Base-by-base conservation (phyloP, 2,888 invertebrate species). In the Tetragnatha montana region DNA sequence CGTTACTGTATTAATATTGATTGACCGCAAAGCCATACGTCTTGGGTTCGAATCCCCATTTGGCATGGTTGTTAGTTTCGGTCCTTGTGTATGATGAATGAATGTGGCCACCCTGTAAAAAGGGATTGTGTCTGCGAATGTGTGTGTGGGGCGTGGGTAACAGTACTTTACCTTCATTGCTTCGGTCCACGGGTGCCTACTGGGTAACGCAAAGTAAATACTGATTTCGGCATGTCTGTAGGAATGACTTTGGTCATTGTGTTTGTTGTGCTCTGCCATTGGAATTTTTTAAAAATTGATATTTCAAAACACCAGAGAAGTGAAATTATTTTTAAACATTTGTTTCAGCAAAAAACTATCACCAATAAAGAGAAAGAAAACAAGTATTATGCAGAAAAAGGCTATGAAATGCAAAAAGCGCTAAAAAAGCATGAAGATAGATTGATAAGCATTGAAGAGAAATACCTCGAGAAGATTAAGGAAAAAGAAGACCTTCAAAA, bases 401-500 rank as follows among this genome's bases (percentile, higher is more conserved):
- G 87, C 10, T 90, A 81, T 90, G 90, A 81, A 50, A 50, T 90
- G 51, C 87, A 90, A 68, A 90, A 90, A 50, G 84, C 83, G 6
- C 60, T 90, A 17, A 71, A 69, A 7, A 74, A 49, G 19, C 84
- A 81, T 22, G 86, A 90, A 81, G 87, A 87, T 10, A 87, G 51
- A n/a, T 50, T 90, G 4, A 22, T 76, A 71, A 82, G 21, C n/a
- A 79, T 86, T 68, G 35, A 82, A 47, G 19, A 49, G 14, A 82
- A 73, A 51, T 78, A 82, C 79, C 74, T 83, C 51, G 50, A 74
- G 49, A 35, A 73, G 69, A 35, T 69, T 73, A 49, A 82, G 69
- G 49, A 21, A 4, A 83, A 87, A 82, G 22, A 78, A 35, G 35
- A 76, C 3, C 35, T 81, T 10, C 60, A 71, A 17, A 19, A 8